These are phyloP conservation scores for Odontomachus brunneus DNA, from an alignment of 1,140 invertebrate genomes.

Conservation along the genomic window DNA sequence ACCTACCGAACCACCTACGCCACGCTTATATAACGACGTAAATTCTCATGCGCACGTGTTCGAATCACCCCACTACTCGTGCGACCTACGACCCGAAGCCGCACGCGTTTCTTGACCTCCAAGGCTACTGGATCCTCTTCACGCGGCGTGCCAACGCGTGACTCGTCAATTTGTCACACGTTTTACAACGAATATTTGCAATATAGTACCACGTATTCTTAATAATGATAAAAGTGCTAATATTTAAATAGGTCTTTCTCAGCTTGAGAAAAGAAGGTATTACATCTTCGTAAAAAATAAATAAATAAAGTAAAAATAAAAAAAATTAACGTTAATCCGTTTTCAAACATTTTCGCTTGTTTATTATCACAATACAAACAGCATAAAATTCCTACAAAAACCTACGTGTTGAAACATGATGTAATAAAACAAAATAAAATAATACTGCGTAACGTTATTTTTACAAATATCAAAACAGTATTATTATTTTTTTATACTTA, in stretches of 20 bases:
- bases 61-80: constrained; percentile 34
- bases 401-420: background rate
- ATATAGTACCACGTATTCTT: background rate
- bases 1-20: constrained; percentile 49
- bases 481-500: too few species aligned
- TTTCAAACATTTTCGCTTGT: background rate
- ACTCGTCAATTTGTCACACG: background rate
- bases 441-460: too few species aligned
- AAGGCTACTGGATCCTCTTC: background rate
- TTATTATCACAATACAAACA: background rate
- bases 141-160: background rate
- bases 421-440: too few species aligned
- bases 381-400: background rate
- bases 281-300: too few species aligned
- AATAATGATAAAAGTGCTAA: too few species aligned
- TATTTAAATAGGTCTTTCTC: too few species aligned
- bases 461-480: too few species aligned
- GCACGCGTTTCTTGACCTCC: constrained; percentile 67
- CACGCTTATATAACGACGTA: constrained; percentile 68
- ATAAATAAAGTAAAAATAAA: too few species aligned
- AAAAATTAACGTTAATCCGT: background rate
- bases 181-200: background rate
- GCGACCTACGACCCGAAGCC: constrained; percentile 20
- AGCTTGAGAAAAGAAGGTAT: too few species aligned
- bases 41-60: constrained; percentile 74